Conservation (phyloP, 2,113 vertebrate species). For the Centropus unirufus region DNA sequence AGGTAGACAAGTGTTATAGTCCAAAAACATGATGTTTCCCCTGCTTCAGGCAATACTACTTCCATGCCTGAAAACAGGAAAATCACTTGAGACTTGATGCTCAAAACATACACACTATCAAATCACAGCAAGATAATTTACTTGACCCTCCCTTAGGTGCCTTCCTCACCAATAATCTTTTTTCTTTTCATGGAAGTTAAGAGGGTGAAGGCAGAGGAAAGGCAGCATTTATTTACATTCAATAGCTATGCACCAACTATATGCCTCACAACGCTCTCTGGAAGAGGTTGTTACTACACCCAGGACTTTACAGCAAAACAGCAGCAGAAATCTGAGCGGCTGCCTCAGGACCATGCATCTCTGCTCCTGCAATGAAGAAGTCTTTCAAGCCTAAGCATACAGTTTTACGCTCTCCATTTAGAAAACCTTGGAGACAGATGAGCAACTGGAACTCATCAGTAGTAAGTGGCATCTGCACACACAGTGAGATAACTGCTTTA, state of each 20-base stretch:
- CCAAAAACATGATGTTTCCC: slow-evolving; percentile 62
- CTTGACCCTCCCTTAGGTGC: neutral
- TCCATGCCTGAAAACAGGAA: slow-evolving; percentile 46
- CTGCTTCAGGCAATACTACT: slow-evolving; percentile 57
- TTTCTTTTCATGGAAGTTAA: neutral
- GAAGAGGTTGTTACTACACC: neutral
- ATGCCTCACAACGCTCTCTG: neutral
- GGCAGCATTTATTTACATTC: neutral
- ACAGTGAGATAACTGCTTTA: neutral
- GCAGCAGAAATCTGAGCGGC: neutral
- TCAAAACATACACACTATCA: neutral
- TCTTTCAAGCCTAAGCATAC: neutral
- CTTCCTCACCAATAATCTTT: neutral
- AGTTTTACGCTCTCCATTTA: neutral
- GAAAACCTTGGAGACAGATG: neutral
- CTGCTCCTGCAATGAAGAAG: neutral
- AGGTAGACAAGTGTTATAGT: slow-evolving; percentile 44
- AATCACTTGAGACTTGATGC: slow-evolving; percentile 19
- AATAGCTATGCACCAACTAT: neutral
- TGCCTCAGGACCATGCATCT: neutral
- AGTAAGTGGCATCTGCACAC: neutral
- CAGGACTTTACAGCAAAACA: neutral
- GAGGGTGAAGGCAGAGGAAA: slow-evolving; percentile 30
- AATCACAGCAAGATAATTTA: neutral
- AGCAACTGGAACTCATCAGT: slow-evolving; percentile 9